A percentile compares a stretch with the other conserved stretches of the same genome.
Evolutionary conservation across 2,888 invertebrate genomes (phyloP).

Genomic region (Rhagophthalmus giganteus): DNA sequence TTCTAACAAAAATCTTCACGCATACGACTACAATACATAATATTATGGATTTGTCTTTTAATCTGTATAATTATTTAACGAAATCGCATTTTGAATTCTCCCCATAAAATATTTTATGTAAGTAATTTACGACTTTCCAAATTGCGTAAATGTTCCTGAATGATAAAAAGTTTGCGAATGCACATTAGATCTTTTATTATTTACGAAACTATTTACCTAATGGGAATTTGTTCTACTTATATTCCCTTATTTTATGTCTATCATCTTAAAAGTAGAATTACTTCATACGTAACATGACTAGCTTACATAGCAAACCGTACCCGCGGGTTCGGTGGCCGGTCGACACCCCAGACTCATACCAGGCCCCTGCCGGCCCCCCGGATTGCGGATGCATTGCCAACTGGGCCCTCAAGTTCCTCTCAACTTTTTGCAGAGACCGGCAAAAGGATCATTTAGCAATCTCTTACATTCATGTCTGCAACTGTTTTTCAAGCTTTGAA

Average conservation of each 20-base stretch:
- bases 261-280: constrained; percentile 19
- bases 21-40: too few species aligned
- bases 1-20: too few species aligned
- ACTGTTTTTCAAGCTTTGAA: constrained; percentile 8
- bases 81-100: too few species aligned
- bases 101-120: too few species aligned
- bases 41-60: too few species aligned
- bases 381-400: constrained; percentile 32
- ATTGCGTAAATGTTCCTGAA: too few species aligned
- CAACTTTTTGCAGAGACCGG: constrained; percentile 27
- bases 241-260: constrained; percentile 16
- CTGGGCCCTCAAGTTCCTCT: constrained; percentile 31
- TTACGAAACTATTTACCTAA: too few species aligned
- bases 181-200: too few species aligned
- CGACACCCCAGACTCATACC: constrained; percentile 46
- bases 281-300: constrained; percentile 23
- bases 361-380: constrained; percentile 37
- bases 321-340: constrained; percentile 54
- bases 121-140: too few species aligned
- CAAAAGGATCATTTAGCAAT: constrained; percentile 31
- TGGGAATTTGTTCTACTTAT: too few species aligned
- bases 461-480: constrained; percentile 22
- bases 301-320: constrained; percentile 39
- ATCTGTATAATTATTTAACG: too few species aligned
- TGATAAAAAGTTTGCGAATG: too few species aligned